These are phyloP conservation scores for Mylabris sibirica DNA, from an alignment of 2,888 invertebrate species.

Conservation along the genomic window DNA sequence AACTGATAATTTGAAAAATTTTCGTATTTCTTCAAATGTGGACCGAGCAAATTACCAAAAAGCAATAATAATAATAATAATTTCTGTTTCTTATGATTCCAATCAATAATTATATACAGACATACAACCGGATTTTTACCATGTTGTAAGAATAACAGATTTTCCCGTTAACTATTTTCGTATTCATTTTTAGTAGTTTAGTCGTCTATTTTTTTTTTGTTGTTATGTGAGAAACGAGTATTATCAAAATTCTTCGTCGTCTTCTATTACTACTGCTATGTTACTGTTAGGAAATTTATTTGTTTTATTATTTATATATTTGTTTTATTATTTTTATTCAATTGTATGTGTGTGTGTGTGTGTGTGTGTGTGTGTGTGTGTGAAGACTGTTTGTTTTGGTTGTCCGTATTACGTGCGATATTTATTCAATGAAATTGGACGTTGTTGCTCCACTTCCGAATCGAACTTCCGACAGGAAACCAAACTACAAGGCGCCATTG, in stretches of 20 bases:
- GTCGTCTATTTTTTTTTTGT: not conserved
- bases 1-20: not conserved
- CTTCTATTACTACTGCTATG: conserved; percentile 8
- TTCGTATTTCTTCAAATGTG: not conserved
- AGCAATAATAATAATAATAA: conserved; percentile 7
- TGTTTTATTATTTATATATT: conserved; percentile 10
- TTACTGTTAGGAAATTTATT: not conserved
- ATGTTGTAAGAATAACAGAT: conserved; percentile 3
- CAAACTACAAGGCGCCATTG: not conserved
- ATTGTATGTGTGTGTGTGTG: conserved; percentile 9
- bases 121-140: not conserved
- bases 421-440: conserved; percentile 21
- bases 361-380: no score
- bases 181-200: conserved; percentile 43
- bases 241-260: conserved; percentile 28
- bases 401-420: conserved; percentile 26
- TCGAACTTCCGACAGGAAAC: conserved; percentile 10
- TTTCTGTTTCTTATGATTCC: not conserved
- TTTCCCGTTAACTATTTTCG: conserved; percentile 42
- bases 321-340: conserved; percentile 18
- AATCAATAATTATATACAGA: conserved; percentile 13
- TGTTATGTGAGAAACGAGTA: conserved; percentile 36
- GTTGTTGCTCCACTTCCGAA: conserved; percentile 4
- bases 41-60: conserved; percentile 21
- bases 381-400: conserved; percentile 14